phyloP scores from a whole-genome alignment of 1,140 invertebrate species.

The Eurytemora carolleeae region DNA sequence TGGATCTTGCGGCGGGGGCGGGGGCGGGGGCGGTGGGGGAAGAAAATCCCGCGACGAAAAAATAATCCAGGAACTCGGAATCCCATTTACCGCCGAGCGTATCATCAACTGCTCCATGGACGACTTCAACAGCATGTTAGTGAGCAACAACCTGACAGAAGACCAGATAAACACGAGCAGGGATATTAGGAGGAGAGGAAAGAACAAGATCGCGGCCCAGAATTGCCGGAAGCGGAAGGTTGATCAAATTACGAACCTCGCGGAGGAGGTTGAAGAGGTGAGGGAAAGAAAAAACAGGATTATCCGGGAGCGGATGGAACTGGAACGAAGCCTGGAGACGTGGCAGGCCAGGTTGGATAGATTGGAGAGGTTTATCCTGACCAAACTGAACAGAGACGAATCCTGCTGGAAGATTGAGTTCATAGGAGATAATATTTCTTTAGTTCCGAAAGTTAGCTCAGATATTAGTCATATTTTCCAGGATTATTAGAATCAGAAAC shows the following conservation, averaged over 20 bases:
- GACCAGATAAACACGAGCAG: background rate
- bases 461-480: no score
- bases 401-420: background rate
- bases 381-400: background rate
- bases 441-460: no score
- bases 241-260: background rate
- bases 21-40: no score
- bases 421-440: no score
- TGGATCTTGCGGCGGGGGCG: no score
- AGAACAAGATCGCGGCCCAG: background rate
- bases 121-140: background rate
- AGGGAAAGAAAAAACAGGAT: background rate
- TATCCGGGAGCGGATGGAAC: background rate
- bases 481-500: no score
- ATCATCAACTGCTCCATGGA: background rate
- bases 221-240: background rate
- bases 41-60: background rate
- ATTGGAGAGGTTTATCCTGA: background rate
- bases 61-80: background rate
- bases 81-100: background rate
- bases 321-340: background rate
- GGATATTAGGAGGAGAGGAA: background rate
- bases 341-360: background rate
- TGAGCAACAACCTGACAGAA: background rate
- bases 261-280: background rate